Evolutionary conservation across 1,140 invertebrate species (phyloP).

Genomic region (Plodia interpunctella): DNA sequence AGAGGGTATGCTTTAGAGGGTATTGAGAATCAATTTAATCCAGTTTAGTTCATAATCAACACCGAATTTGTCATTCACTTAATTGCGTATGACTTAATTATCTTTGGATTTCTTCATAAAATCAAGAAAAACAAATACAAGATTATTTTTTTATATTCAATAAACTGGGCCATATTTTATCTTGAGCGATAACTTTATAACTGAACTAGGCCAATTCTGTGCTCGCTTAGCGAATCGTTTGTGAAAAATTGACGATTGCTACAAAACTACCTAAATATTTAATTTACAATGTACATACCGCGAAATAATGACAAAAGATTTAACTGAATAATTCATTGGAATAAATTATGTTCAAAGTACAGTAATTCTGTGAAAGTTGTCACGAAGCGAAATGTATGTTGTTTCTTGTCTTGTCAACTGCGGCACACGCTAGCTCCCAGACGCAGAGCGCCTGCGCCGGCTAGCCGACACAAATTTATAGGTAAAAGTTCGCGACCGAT

Average conservation of each 20-base stretch:
- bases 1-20: too few relatives aligned
- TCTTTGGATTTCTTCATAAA: too few relatives aligned
- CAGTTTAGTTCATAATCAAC: too few relatives aligned
- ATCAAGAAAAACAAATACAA: not conserved
- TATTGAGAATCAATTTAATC: too few relatives aligned
- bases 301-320: constrained; percentile 1
- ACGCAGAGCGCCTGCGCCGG: constrained; percentile 36
- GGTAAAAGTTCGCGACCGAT: constrained; percentile 74
- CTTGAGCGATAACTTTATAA: too few relatives aligned
- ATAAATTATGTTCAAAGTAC: constrained; percentile 6
- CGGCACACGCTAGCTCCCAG: constrained; percentile 36
- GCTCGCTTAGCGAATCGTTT: too few relatives aligned
- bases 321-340: constrained; percentile 4
- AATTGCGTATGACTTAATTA: too few relatives aligned
- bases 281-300: not conserved
- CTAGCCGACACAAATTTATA: constrained; percentile 74
- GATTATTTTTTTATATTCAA: not conserved
- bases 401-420: constrained; percentile 12
- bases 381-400: not conserved
- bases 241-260: not conserved
- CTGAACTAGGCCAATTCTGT: too few relatives aligned
- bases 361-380: constrained; percentile 6
- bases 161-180: not conserved
- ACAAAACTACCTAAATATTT: not conserved
- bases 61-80: too few relatives aligned